Conservation (phyloP, 2,113 vertebrate genomes). For the Tamias sibiricus region DNA sequence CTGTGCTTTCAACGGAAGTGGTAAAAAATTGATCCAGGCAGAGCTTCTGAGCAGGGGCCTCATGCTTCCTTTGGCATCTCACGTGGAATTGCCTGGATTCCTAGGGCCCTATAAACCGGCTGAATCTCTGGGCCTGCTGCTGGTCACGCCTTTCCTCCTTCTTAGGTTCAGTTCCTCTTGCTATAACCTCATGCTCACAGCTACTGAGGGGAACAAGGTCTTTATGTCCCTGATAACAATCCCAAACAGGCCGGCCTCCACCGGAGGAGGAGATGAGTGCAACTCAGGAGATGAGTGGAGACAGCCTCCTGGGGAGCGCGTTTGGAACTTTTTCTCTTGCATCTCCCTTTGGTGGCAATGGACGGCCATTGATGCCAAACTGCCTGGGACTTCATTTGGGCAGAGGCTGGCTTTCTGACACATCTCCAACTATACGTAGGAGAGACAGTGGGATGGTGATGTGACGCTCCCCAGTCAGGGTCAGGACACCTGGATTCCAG, state of each 20-base stretch:
- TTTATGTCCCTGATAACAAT: background rate
- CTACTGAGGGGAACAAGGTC: background rate
- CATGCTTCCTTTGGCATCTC: background rate
- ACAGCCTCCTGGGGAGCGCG: background rate
- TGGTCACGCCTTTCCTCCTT: background rate
- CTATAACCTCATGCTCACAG: background rate
- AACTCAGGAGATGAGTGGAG: background rate
- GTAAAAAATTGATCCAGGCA: background rate
- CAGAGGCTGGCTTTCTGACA: background rate
- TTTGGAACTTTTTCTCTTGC: background rate
- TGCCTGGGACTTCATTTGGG: background rate
- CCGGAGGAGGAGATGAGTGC: too few species aligned
- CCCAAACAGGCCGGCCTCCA: background rate
- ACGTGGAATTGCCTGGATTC: rapidly evolving
- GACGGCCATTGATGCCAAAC: background rate
- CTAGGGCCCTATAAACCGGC: background rate
- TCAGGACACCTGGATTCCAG: background rate
- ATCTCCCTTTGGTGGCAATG: background rate
- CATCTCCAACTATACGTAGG: background rate
- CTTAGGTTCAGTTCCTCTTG: background rate
- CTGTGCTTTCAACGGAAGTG: slow-evolving; percentile 51
- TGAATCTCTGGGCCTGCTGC: background rate
- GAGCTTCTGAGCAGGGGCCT: background rate
- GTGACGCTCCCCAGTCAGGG: background rate
- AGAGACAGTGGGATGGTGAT: background rate